Percentiles rank a stretch among this genome's conserved stretches.
phyloP scores from a whole-genome alignment of 2,797 vertebrate species.

The Pachyuromys duprasi region DNA sequence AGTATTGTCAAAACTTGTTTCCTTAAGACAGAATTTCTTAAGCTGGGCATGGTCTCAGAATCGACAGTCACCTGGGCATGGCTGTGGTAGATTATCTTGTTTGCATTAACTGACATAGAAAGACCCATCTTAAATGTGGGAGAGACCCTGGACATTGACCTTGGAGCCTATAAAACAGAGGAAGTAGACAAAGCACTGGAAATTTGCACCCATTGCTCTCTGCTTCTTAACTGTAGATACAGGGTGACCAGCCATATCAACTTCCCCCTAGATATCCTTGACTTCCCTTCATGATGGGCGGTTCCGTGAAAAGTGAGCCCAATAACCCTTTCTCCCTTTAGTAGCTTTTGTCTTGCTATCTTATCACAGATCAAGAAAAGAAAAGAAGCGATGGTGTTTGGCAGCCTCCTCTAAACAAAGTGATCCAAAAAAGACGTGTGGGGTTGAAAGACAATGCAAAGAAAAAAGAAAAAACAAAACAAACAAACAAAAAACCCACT shows the following conservation, averaged over 20 bases:
- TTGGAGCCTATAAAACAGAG: background rate
- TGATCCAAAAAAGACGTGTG: background rate
- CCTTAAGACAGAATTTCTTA: background rate
- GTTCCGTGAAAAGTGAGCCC: background rate
- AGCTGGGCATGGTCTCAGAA: background rate
- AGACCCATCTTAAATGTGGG: background rate
- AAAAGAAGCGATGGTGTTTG: background rate
- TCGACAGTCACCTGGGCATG: no score
- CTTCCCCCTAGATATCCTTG: background rate
- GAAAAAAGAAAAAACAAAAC: background rate
- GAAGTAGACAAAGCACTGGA: background rate
- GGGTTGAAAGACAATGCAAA: background rate
- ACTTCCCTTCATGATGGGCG: background rate
- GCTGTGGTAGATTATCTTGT: background rate
- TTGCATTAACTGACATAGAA: background rate
- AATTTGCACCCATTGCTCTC: background rate
- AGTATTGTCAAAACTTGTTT: slow-evolving; percentile 15
- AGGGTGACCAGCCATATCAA: background rate
- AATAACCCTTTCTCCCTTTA: background rate
- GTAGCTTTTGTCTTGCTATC: background rate
- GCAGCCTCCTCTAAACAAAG: background rate
- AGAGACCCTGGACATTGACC: background rate
- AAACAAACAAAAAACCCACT: background rate
- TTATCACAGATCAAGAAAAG: background rate
- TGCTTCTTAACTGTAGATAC: background rate